A percentile compares a stretch with the other conserved stretches of the same genome.
phyloP scores from a whole-genome alignment of 1,140 invertebrate species.

The Drosophila sproati region DNA sequence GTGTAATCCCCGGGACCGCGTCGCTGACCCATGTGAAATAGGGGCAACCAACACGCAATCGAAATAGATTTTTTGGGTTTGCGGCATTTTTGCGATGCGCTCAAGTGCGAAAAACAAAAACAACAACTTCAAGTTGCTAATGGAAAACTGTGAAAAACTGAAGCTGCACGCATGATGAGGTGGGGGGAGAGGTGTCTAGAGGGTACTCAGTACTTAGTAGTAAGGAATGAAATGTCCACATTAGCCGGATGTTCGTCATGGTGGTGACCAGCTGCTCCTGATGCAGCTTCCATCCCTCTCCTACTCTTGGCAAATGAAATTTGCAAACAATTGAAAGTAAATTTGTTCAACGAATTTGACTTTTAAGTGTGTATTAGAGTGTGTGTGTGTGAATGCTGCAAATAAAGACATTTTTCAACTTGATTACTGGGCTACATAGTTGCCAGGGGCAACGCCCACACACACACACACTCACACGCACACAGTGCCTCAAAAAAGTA shows the following conservation, averaged over 20 bases:
- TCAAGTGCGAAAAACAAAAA: constrained; percentile 59
- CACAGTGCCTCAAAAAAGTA: constrained; percentile 32
- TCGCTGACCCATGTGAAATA: constrained; percentile 76
- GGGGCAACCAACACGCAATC: constrained; percentile 72
- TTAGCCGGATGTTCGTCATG: constrained; percentile 75
- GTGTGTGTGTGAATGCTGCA: constrained; percentile 12
- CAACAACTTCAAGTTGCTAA: constrained; percentile 39
- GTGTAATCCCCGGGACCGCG: constrained; percentile 57
- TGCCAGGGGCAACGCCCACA: constrained; percentile 37
- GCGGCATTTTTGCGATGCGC: constrained; percentile 32
- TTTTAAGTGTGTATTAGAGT: constrained; percentile 33
- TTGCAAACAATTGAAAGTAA: constrained; percentile 74
- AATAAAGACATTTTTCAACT: constrained; percentile 57
- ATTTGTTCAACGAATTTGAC: constrained; percentile 70
- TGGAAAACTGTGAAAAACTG: constrained; percentile 56
- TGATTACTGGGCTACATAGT: constrained; percentile 61
- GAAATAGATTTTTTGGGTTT: constrained; percentile 39
- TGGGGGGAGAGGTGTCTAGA: not conserved
- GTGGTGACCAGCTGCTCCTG: constrained; percentile 52
- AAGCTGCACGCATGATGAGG: constrained; percentile 39
- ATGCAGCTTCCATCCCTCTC: not conserved
- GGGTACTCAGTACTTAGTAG: not conserved
- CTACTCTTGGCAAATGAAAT: constrained; percentile 54
- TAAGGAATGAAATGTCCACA: constrained; percentile 43
- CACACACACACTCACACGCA: constrained; percentile 22